Conservation (phyloP, 1,140 invertebrate species). For the Berghia stephanieae region DNA sequence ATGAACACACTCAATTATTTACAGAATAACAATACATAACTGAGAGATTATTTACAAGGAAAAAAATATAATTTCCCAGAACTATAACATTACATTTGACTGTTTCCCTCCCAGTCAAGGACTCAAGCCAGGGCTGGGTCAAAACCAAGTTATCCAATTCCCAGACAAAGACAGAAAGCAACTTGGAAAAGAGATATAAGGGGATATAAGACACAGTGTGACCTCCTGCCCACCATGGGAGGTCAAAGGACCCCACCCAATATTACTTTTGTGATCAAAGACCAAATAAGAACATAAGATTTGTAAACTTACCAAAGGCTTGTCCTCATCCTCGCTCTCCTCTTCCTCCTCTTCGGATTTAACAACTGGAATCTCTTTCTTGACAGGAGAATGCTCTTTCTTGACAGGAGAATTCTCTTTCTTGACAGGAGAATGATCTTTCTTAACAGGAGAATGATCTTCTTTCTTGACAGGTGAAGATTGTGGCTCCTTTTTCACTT, state of each 20-base stretch:
- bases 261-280: slow-evolving; percentile 1
- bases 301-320: slow-evolving; percentile 75
- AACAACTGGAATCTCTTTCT: slow-evolving; percentile 8
- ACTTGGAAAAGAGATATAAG: too few species aligned
- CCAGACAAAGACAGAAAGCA: too few species aligned
- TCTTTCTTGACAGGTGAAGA: slow-evolving; percentile 32
- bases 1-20: too few species aligned
- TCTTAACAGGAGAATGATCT: slow-evolving; percentile 12
- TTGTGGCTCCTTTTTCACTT: slow-evolving; percentile 34
- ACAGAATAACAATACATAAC: too few species aligned
- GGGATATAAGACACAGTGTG: too few species aligned
- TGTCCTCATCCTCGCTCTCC: slow-evolving; percentile 77
- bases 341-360: slow-evolving; percentile 56
- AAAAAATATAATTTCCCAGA: too few species aligned
- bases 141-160: too few species aligned
- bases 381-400: slow-evolving; percentile 17
- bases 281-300: slow-evolving; percentile 11
- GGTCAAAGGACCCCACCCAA: not conserved
- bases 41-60: too few species aligned
- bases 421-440: not conserved
- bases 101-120: too few species aligned
- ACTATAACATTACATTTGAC: too few species aligned
- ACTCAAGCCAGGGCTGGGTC: too few species aligned
- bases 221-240: too few species aligned
- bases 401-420: slow-evolving; percentile 28